Evolutionary conservation across 2,113 vertebrate species (phyloP).

Genomic region (Boleophthalmus pectinirostris): DNA sequence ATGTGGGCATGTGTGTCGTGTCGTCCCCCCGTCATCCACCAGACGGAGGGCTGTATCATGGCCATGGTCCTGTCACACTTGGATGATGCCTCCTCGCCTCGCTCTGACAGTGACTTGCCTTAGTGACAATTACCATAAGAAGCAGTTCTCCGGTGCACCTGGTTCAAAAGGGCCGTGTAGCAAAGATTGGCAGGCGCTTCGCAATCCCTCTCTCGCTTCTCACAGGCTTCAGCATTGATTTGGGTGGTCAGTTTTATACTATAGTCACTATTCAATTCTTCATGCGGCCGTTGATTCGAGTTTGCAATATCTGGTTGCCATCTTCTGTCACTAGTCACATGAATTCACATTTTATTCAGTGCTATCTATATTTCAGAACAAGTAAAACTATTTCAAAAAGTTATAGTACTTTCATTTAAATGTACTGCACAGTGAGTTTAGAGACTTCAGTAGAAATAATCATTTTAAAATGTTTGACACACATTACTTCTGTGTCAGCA

Average conservation of each 20-base stretch:
- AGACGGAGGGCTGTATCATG: slow-evolving; percentile 74
- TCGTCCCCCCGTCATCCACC: slow-evolving; percentile 66
- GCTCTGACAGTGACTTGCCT: slow-evolving; percentile 67
- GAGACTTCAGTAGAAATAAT: too few species aligned
- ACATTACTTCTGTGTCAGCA: background rate
- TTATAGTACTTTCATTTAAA: too few species aligned
- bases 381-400: too few species aligned
- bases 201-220: slow-evolving; percentile 53
- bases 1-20: slow-evolving; percentile 69
- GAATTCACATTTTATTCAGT: background rate
- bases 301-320: background rate
- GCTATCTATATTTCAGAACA: too few species aligned
- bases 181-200: slow-evolving; percentile 62
- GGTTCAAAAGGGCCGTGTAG: slow-evolving; percentile 67
- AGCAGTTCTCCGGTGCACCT: slow-evolving; percentile 67
- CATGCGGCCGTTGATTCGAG: slow-evolving; percentile 8
- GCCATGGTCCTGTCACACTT: slow-evolving; percentile 73
- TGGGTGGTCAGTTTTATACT: slow-evolving; percentile 27
- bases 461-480: background rate
- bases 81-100: slow-evolving; percentile 66
- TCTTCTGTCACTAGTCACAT: background rate
- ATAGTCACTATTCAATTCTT: slow-evolving; percentile 29
- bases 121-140: slow-evolving; percentile 69
- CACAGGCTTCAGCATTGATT: slow-evolving; percentile 35
- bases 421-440: background rate